Base-by-base conservation (phyloP, 2,113 vertebrate genomes). In the Pterophyllum scalare region DNA sequence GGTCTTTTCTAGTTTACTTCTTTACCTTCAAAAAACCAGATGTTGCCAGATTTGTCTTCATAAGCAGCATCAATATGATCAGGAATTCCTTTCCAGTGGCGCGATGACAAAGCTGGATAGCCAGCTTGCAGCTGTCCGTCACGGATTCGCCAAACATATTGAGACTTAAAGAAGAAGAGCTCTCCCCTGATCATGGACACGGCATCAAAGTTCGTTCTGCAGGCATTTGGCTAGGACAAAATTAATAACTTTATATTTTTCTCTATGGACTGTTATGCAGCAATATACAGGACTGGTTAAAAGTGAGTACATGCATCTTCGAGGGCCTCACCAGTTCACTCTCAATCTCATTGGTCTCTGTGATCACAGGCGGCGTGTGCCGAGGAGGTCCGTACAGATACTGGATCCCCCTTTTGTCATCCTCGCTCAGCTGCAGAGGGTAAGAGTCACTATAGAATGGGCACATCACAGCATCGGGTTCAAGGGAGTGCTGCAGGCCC, bases 1-100 rank as follows among this genome's bases (percentile, higher is more conserved):
- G 28, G 75, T n/a, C 9, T 31, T 43, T 59, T 58, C 3, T 17
- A 20, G 7, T 81, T 64, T 24, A 0, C 1, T 3, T 54, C 38
- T 62, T 19, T 59, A 98, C 98, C 97, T 96, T 96, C 95, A 87
- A 98, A 98, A 90, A 99, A 98, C 98, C 98, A 99, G 87, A 98
- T 98, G 88, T 98, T 97, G 43, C 97, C 98, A 84, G 95, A 94
- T 33, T 94, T 95, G 87, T 99, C 98, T 93, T 99, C 98, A 0
- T 97, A 98, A 7, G 96, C 96, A 6, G 97, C 97, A 7, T 99
- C 97, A 0, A 99, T 94, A 5, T 92, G 88, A 52, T 94, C 94
- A 19, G 97, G 97, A 77, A 98, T 96, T n/a, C 97, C 97, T 87
- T 89, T 95, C 98, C 98, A 99, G 94, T 98, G 97, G 22, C 97